Percentiles rank a stretch among this genome's conserved stretches.
phyloP scores from a whole-genome alignment of 2,113 vertebrate species.

The Tragulus kanchil region DNA sequence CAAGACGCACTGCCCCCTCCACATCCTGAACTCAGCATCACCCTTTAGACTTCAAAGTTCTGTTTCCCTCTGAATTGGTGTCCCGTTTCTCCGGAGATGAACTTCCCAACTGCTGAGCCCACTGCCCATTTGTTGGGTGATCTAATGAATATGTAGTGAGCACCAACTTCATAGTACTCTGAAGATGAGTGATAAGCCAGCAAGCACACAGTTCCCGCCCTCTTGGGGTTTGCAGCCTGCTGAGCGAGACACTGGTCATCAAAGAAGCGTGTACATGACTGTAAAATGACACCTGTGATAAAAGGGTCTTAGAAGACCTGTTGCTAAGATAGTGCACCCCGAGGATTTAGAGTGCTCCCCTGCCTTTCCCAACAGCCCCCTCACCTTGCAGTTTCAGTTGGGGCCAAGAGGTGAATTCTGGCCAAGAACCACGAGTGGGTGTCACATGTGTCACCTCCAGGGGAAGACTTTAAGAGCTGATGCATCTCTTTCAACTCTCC shows the following conservation, averaged over 20 bases:
- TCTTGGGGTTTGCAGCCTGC: neutral
- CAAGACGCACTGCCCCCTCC: neutral
- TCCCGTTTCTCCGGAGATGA: neutral
- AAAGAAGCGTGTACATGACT: neutral
- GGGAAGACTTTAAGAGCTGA: neutral
- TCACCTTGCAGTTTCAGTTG: neutral
- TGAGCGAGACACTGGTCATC: neutral
- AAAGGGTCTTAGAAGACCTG: neutral
- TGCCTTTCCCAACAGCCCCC: neutral
- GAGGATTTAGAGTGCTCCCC: neutral
- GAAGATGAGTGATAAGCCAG: neutral
- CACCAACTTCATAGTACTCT: neutral
- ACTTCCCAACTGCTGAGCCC: neutral
- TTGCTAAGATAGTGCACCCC: neutral
- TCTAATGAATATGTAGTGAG: neutral
- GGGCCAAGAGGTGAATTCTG: neutral
- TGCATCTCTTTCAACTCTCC: neutral
- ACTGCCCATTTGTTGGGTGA: rapidly evolving
- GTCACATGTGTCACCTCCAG: neutral
- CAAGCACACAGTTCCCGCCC: neutral
- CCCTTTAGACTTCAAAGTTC: neutral
- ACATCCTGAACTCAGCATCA: neutral
- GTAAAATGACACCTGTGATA: neutral
- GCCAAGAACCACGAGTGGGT: neutral
- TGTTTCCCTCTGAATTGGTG: neutral